phyloP scores from a whole-genome alignment of 2,113 vertebrate genomes.

The Pterophyllum scalare region DNA sequence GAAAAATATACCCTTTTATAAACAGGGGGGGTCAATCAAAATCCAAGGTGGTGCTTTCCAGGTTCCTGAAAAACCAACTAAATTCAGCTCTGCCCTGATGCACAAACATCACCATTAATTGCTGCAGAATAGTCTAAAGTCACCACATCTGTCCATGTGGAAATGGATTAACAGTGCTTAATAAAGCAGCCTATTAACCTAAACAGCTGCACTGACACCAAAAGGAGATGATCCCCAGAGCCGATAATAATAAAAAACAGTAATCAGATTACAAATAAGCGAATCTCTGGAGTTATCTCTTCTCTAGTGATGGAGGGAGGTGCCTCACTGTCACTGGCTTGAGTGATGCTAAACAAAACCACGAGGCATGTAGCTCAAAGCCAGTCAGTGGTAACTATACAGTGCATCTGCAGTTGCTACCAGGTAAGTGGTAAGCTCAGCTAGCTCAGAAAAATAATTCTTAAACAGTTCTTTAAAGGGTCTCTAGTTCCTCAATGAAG shows the following conservation, averaged over 20 bases:
- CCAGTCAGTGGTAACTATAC: neutral
- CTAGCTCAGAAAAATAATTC: neutral
- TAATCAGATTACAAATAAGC: constrained; percentile 71
- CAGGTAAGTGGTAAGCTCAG: neutral
- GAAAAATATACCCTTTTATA: neutral
- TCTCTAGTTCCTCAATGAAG: too few species aligned
- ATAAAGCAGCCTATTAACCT: constrained; percentile 68
- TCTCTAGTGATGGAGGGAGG: constrained; percentile 15
- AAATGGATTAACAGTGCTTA: constrained; percentile 57
- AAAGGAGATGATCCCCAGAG: constrained; percentile 65
- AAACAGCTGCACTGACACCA: constrained; percentile 65
- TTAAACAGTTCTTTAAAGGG: neutral
- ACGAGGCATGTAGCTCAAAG: neutral
- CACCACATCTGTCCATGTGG: neutral
- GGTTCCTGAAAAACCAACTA: neutral
- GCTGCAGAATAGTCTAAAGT: neutral
- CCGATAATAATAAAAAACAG: constrained; percentile 65
- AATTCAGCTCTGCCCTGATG: neutral
- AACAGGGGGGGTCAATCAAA: neutral
- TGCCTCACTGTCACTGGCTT: neutral
- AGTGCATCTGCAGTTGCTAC: neutral
- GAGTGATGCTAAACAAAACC: constrained; percentile 2
- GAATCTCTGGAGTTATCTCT: constrained; percentile 50
- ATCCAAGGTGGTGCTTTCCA: neutral
- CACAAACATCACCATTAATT: neutral